Percentiles rank a stretch among this genome's conserved stretches.
phyloP scores from a whole-genome alignment of 2,113 vertebrate genomes.

The Melanotaenia duboulayi region DNA sequence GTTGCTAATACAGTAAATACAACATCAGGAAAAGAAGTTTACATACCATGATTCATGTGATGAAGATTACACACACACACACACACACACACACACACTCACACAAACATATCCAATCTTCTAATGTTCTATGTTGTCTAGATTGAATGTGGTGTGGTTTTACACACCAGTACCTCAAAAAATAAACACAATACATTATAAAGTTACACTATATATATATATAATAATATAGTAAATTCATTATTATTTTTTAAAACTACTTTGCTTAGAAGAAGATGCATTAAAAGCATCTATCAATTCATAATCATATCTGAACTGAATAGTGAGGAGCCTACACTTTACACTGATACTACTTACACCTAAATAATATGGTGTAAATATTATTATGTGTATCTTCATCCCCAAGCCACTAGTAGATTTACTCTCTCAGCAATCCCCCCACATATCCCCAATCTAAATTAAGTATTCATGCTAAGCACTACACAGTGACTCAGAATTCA shows the following conservation, averaged over 20 bases:
- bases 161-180: too few relatives aligned
- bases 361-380: not conserved
- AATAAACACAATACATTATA: not conserved
- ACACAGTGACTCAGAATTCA: not conserved
- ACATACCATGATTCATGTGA: not conserved
- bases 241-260: too few relatives aligned
- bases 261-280: too few relatives aligned
- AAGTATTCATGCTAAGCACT: not conserved
- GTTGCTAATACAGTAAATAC: too few relatives aligned
- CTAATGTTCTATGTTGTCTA: not conserved
- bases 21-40: too few relatives aligned
- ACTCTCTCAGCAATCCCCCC: not conserved
- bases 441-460: not conserved
- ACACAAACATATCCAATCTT: not conserved
- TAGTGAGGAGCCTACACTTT: too few relatives aligned
- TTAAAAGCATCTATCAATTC: too few relatives aligned
- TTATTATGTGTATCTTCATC: not conserved
- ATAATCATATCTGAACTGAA: too few relatives aligned
- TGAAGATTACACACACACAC: not conserved
- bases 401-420: not conserved
- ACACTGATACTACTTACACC: too few relatives aligned
- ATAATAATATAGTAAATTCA: too few relatives aligned
- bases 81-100: too few relatives aligned
- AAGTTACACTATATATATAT: too few relatives aligned
- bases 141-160: not conserved